A percentile compares a stretch with the other conserved stretches of the same genome.
These are phyloP conservation scores for Leptinotarsa lineolata DNA, from an alignment of 1,140 invertebrate genomes.

Conservation along the genomic window DNA sequence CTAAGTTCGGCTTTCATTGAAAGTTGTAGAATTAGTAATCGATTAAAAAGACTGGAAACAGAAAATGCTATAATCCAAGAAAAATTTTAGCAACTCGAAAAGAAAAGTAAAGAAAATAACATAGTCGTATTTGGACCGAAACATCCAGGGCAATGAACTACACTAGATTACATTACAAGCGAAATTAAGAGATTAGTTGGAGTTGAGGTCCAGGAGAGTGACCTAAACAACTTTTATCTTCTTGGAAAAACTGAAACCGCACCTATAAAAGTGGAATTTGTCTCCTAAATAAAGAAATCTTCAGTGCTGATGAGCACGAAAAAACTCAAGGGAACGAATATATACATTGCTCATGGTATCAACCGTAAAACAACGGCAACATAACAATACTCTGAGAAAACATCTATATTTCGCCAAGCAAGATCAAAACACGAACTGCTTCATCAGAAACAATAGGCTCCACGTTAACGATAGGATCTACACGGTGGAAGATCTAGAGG, in stretches of 20 bases:
- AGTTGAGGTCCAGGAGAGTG: not conserved
- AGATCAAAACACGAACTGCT: not conserved
- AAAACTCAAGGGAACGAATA: conserved; percentile 6
- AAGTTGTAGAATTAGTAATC: conserved; percentile 1
- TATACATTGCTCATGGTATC: conserved; percentile 7
- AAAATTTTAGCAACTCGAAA: not conserved
- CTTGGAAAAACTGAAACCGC: no score
- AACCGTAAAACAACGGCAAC: not conserved
- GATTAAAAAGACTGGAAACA: not conserved
- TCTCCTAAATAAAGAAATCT: conserved; percentile 4
- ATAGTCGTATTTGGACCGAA: not conserved
- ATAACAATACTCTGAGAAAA: conserved; percentile 8
- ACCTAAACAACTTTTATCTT: conserved; percentile 11
- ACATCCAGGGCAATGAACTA: not conserved
- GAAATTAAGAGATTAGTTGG: conserved; percentile 11
- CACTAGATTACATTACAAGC: not conserved
- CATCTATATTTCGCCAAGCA: not conserved
- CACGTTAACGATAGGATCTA: conserved; percentile 13
- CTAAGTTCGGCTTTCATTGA: conserved; percentile 14
- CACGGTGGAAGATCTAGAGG: no score
- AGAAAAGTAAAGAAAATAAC: conserved; percentile 1
- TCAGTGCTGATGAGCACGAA: not conserved
- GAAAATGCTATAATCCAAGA: not conserved
- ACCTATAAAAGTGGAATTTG: conserved; percentile 9
- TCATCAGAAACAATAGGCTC: not conserved